phyloP scores from a whole-genome alignment of 2,888 invertebrate genomes.

The Lepidochrysops patricia region DNA sequence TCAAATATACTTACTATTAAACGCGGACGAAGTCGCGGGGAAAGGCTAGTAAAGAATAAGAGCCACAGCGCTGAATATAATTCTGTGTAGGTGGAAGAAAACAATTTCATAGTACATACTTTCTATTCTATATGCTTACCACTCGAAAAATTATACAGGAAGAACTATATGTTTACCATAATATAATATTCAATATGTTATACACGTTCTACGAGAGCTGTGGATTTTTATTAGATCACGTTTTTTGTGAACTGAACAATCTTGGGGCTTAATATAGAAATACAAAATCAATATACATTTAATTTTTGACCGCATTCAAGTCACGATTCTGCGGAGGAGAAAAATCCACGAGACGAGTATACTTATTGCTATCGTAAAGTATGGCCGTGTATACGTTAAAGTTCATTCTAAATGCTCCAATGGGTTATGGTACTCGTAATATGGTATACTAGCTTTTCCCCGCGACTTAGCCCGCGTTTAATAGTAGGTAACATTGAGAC shows the following conservation, averaged over 20 bases:
- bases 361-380: too few species aligned
- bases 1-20: too few species aligned
- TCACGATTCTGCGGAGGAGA: conserved; percentile 28
- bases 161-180: background rate
- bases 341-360: conserved; percentile 23
- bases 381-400: too few species aligned
- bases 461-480: too few species aligned
- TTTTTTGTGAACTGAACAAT: conserved; percentile 2
- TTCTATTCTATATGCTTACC: background rate
- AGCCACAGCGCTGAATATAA: too few species aligned
- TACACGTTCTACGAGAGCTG: background rate
- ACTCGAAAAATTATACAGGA: background rate
- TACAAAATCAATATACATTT: conserved; percentile 19
- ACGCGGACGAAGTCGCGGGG: too few species aligned
- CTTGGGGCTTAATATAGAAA: conserved; percentile 3
- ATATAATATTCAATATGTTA: background rate
- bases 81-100: background rate
- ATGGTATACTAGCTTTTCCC: too few species aligned
- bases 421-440: too few species aligned
- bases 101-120: background rate
- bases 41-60: too few species aligned
- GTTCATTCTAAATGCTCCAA: too few species aligned
- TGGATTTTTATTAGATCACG: background rate
- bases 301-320: conserved; percentile 25
- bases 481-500: too few species aligned